phyloP scores from a whole-genome alignment of 2,888 invertebrate species.

The Trachelus tabidus region DNA sequence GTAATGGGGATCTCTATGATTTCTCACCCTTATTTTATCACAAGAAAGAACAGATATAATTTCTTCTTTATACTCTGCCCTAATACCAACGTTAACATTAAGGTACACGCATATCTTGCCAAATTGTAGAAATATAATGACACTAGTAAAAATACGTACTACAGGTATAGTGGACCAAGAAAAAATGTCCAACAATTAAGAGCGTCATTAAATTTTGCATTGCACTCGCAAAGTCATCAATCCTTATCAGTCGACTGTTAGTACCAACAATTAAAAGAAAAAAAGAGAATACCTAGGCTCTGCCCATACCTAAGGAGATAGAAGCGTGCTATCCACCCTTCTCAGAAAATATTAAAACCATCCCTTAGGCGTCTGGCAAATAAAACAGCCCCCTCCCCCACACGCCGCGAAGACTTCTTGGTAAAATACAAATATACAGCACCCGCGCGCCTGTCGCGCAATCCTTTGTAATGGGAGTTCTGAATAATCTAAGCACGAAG shows the following conservation, averaged over 20 bases:
- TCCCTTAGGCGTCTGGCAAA: conserved; percentile 10
- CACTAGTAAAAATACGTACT: too few species aligned
- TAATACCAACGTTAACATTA: too few species aligned
- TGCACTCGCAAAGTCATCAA: neutral
- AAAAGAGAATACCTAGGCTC: neutral
- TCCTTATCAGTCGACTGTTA: neutral
- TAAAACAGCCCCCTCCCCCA: conserved; percentile 6
- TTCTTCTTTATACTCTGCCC: neutral
- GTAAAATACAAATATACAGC: neutral
- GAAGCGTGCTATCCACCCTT: conserved; percentile 7
- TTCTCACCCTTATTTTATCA: neutral
- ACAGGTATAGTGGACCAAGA: too few species aligned
- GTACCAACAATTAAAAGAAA: neutral
- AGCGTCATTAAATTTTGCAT: too few species aligned
- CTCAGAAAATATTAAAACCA: conserved; percentile 21
- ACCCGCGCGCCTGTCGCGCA: neutral
- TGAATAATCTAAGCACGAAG: conserved; percentile 1
- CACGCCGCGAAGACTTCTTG: neutral
- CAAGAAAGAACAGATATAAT: neutral
- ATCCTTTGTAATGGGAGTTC: neutral
- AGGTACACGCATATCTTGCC: too few species aligned
- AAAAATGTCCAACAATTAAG: too few species aligned
- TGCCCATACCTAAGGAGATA: conserved; percentile 4
- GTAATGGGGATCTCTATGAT: neutral
- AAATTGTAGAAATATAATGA: too few species aligned